Conservation (phyloP, 2,797 vertebrate genomes). For the Gouania willdenowi region DNA sequence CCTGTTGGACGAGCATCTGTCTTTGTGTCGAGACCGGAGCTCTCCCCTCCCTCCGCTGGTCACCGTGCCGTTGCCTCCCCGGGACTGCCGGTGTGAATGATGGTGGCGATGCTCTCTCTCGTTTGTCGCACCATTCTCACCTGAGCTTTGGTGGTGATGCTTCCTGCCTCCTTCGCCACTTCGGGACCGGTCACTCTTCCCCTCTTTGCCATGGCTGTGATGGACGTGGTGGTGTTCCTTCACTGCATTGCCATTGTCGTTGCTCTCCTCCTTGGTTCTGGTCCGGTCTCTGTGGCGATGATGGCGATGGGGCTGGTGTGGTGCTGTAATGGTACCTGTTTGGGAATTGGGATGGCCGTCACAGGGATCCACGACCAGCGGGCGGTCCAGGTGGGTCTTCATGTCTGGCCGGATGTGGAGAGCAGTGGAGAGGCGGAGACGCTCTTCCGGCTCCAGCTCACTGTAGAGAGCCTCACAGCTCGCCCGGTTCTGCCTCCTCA, state of each 20-base stretch:
- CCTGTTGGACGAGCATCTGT: slow-evolving; percentile 65
- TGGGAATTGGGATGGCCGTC: slow-evolving; percentile 23
- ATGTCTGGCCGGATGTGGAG: slow-evolving; percentile 86
- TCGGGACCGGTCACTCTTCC: slow-evolving; percentile 68
- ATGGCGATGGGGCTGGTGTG: slow-evolving; percentile 62
- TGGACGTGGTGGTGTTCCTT: slow-evolving; percentile 76
- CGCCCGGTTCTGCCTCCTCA: slow-evolving; percentile 85
- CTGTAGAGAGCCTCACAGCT: slow-evolving; percentile 91
- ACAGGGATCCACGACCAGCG: slow-evolving; percentile 84
- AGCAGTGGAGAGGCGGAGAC: slow-evolving; percentile 76
- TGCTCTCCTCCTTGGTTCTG: slow-evolving; percentile 65
- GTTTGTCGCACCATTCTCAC: slow-evolving; percentile 71
- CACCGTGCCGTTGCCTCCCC: slow-evolving; percentile 78
- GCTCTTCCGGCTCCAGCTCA: slow-evolving; percentile 86
- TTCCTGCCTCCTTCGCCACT: slow-evolving; percentile 75
- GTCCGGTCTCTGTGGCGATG: slow-evolving; percentile 70
- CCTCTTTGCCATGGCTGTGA: slow-evolving; percentile 74
- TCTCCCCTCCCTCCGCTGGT: slow-evolving; percentile 66
- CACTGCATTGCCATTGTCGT: slow-evolving; percentile 66
- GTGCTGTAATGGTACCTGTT: slow-evolving; percentile 16
- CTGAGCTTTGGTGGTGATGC: slow-evolving; percentile 58
- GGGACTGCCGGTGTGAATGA: slow-evolving; percentile 76
- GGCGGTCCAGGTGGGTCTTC: slow-evolving; percentile 92
- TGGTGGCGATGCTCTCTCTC: slow-evolving; percentile 81
- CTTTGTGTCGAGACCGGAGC: slow-evolving; percentile 78